Conservation (phyloP, 2,113 vertebrate species). For the Theristicus caerulescens region DNA sequence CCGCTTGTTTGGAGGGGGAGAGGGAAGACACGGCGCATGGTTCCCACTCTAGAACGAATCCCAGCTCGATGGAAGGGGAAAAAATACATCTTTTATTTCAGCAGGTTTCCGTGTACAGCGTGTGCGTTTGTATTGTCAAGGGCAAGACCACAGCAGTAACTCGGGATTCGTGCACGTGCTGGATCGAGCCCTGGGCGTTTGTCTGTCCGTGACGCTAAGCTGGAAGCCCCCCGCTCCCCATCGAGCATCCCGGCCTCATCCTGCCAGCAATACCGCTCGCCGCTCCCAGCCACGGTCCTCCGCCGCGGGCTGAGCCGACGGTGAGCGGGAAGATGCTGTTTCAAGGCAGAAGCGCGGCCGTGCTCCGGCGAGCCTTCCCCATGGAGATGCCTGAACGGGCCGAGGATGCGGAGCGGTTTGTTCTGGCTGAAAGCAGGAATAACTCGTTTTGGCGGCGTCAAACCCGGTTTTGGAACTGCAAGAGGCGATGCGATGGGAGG, state of each 20-base stretch:
- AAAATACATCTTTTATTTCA: fast-evolving
- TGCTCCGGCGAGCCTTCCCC: fast-evolving
- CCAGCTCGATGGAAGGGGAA: too few relatives aligned
- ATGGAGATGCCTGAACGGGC: fast-evolving
- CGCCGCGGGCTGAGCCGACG: not conserved
- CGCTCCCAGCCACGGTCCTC: fast-evolving
- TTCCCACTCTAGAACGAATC: not conserved
- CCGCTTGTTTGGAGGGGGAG: not conserved
- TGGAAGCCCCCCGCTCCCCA: not conserved
- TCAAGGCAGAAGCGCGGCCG: not conserved
- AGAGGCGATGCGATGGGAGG: not conserved
- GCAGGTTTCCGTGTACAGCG: fast-evolving
- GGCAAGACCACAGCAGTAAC: not conserved
- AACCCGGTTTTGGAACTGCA: not conserved
- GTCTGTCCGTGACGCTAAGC: not conserved
- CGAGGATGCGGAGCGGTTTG: fast-evolving
- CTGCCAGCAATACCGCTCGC: fast-evolving
- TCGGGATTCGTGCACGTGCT: fast-evolving
- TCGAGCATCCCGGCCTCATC: not conserved
- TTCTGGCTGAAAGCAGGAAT: not conserved
- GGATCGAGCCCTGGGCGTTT: not conserved
- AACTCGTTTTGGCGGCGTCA: not conserved
- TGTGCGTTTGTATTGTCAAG: not conserved
- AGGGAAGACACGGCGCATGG: not conserved
- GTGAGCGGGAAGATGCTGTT: fast-evolving